Conservation (phyloP, 1,140 invertebrate genomes). For the Brachionus calyciflorus region DNA sequence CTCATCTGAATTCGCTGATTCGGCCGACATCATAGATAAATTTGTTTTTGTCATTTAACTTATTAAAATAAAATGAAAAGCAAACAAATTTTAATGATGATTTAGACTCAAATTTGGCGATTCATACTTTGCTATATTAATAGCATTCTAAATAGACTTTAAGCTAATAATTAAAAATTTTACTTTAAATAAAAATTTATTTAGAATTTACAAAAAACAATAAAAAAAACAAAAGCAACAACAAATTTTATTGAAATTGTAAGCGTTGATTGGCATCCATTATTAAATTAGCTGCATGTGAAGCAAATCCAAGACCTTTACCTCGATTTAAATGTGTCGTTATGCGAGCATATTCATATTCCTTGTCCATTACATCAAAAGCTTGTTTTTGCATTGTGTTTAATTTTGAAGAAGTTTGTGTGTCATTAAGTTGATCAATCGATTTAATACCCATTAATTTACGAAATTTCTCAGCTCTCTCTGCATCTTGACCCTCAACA, state of each 20-base stretch:
- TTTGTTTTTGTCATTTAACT: no score
- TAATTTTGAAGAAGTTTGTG: slow-evolving; percentile 24
- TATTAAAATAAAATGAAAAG: no score
- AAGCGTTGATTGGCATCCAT: slow-evolving; percentile 7
- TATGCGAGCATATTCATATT: slow-evolving; percentile 86
- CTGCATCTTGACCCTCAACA: slow-evolving; percentile 80
- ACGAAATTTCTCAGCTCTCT: slow-evolving; percentile 88
- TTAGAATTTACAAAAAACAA: no score
- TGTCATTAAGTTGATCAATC: neutral
- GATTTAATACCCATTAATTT: slow-evolving; percentile 88
- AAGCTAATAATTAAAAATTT: no score
- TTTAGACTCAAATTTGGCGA: neutral
- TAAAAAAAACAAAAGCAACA: neutral
- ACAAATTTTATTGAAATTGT: slow-evolving; percentile 28
- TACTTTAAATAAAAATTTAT: no score
- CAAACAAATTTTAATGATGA: neutral
- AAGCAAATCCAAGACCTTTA: slow-evolving; percentile 25
- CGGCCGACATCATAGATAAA: neutral
- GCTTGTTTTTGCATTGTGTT: slow-evolving; percentile 62
- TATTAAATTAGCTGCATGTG: slow-evolving; percentile 9
- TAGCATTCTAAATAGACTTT: no score
- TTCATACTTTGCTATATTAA: no score
- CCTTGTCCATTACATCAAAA: slow-evolving; percentile 83
- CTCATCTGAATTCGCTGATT: neutral
- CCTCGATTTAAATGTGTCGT: slow-evolving; percentile 89